Conservation (phyloP, 1,140 invertebrate species). For the Megalonaias nervosa region DNA sequence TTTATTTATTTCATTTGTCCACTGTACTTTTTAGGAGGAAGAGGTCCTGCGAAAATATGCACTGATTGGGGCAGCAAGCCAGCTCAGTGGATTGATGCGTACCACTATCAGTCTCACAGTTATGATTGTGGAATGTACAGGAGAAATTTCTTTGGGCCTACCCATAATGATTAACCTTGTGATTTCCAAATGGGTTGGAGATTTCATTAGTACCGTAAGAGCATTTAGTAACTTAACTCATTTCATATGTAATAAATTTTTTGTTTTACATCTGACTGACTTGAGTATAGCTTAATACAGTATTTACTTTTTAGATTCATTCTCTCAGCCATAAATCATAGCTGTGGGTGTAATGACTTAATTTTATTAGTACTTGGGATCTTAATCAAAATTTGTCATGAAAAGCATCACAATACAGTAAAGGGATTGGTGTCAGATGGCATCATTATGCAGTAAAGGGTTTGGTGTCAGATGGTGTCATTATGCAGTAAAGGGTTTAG, state of each 20-base stretch:
- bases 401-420: too few species aligned
- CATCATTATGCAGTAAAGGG: too few species aligned
- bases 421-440: too few species aligned
- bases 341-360: too few species aligned
- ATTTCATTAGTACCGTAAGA: constrained; percentile 94
- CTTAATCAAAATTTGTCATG: too few species aligned
- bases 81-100: constrained; percentile 93
- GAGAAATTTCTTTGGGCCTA: constrained; percentile 92
- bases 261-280: too few species aligned
- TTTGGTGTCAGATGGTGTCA: too few species aligned
- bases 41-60: constrained; percentile 95
- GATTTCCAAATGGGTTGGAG: constrained; percentile 95
- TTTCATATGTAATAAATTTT: background rate
- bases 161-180: constrained; percentile 90
- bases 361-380: too few species aligned
- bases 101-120: constrained; percentile 97
- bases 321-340: too few species aligned
- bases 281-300: too few species aligned
- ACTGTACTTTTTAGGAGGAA: constrained; percentile 45
- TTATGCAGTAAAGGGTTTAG: too few species aligned
- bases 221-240: constrained; percentile 4
- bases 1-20: background rate
- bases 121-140: constrained; percentile 96
- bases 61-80: constrained; percentile 94
- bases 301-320: too few species aligned